phyloP scores from a whole-genome alignment of 2,113 vertebrate species.

The Felis chaus region DNA sequence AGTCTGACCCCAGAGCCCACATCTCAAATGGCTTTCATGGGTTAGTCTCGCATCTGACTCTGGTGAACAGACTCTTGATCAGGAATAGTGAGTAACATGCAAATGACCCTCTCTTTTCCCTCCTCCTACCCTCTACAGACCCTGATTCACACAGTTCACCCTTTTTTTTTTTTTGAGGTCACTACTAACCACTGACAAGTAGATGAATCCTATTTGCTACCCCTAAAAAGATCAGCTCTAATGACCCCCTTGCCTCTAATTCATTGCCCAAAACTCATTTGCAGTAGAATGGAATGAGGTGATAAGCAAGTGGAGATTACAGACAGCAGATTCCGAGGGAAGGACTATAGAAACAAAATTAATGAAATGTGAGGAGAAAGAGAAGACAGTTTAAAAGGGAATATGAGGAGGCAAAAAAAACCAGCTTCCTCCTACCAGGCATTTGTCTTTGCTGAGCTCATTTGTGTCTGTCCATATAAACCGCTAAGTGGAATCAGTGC shows the following conservation, averaged over 20 bases:
- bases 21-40: not conserved
- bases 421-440: not conserved
- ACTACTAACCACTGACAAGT: not conserved
- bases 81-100: too few relatives aligned
- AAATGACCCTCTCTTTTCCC: not conserved
- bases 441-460: not conserved
- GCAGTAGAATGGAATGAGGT: not conserved
- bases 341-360: not conserved
- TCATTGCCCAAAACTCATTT: not conserved
- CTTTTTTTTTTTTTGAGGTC: not conserved
- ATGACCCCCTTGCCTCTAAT: not conserved
- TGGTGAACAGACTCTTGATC: not conserved
- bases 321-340: not conserved
- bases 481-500: accelerated
- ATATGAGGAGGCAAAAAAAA: not conserved
- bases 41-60: not conserved
- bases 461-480: not conserved
- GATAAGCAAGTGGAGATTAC: not conserved
- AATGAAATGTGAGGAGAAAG: not conserved
- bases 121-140: too few relatives aligned
- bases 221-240: too few relatives aligned
- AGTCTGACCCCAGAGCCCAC: not conserved
- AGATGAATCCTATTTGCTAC: not conserved
- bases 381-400: not conserved
- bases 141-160: not conserved